Evolutionary conservation across 2,113 vertebrate species (phyloP).

Genomic region (human (Homo sapiens)): DNA sequence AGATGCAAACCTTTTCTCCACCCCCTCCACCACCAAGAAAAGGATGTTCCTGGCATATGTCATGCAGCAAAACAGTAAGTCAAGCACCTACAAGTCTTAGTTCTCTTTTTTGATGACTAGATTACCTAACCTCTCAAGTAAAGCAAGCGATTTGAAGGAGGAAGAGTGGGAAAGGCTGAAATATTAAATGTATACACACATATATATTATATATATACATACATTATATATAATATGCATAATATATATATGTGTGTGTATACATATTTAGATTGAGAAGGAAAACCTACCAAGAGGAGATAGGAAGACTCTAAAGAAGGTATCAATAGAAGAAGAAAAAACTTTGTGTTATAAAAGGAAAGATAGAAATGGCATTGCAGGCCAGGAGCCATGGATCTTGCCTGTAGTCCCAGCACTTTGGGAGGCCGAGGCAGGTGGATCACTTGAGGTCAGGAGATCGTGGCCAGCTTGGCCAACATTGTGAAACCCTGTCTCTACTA

Average conservation of each 20-base stretch:
- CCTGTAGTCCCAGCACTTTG: background rate
- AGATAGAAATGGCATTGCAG: background rate
- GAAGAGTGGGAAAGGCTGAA: rapidly evolving
- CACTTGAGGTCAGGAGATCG: too few species aligned
- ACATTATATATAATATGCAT: too few species aligned
- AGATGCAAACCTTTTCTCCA: background rate
- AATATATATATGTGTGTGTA: background rate
- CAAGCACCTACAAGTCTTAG: background rate
- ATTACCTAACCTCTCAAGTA: background rate
- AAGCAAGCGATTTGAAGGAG: background rate
- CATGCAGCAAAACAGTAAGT: background rate
- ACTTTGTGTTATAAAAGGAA: background rate
- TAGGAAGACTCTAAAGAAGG: background rate
- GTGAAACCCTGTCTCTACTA: too few species aligned
- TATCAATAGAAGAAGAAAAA: background rate
- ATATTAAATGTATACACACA: background rate
- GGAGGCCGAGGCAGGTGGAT: too few species aligned
- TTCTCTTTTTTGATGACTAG: background rate
- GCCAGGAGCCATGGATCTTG: background rate
- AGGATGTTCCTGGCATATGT: background rate
- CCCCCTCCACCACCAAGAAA: background rate
- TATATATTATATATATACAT: background rate
- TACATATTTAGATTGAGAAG: background rate
- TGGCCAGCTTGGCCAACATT: too few species aligned
- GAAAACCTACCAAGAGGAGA: slow-evolving; percentile 13